Evolutionary conservation across 2,113 vertebrate species (phyloP).

Genomic region (Prochilodus magdalenae): DNA sequence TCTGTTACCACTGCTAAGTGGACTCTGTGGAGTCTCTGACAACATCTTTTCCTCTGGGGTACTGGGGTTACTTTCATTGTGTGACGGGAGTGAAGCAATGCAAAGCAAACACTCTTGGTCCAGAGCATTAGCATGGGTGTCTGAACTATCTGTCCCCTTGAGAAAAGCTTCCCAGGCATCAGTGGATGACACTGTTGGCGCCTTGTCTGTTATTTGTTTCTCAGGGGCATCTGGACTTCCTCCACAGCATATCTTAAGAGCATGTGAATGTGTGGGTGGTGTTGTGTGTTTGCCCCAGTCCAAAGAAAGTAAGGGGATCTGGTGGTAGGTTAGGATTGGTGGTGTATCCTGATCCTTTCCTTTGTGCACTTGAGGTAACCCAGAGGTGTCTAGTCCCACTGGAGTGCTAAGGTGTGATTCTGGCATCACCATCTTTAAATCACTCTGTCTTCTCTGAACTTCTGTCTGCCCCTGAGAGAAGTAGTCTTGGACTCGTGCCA

Average conservation of each 20-base stretch:
- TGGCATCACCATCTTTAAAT: background rate
- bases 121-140: background rate
- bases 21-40: background rate
- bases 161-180: slow-evolving; percentile 64
- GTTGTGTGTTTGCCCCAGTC: slow-evolving; percentile 65
- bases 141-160: slow-evolving; percentile 42
- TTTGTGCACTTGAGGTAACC: slow-evolving; percentile 11
- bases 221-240: background rate
- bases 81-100: background rate
- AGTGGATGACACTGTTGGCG: slow-evolving; percentile 38
- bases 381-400: slow-evolving; percentile 32
- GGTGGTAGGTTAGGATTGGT: slow-evolving; percentile 66
- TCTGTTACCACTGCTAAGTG: background rate
- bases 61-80: background rate
- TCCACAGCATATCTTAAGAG: background rate
- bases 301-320: slow-evolving; percentile 70
- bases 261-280: background rate
- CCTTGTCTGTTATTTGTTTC: background rate
- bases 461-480: slow-evolving; percentile 52
- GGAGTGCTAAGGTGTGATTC: background rate
- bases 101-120: background rate
- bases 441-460: slow-evolving; percentile 18
- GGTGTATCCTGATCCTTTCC: slow-evolving; percentile 48
- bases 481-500: slow-evolving; percentile 61
- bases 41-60: background rate